Evolutionary conservation across 1,140 invertebrate species (phyloP), one percentile per base, ranked within the genome.

Genomic region (Diorhabda sublineata): DNA sequence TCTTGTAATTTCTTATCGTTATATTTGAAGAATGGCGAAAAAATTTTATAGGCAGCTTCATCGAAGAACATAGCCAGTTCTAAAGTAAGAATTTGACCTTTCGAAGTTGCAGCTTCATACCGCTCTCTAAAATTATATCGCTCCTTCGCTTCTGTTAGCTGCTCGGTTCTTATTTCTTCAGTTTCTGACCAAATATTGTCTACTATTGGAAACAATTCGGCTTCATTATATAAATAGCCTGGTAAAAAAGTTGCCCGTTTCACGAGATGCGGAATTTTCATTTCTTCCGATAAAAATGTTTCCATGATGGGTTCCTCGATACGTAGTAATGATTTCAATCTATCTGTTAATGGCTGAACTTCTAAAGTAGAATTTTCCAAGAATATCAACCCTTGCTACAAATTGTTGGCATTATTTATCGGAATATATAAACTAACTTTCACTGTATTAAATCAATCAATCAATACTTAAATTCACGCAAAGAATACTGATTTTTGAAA

Each of bases 61-160:
- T 92, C 91, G 66, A 92, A 86, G 78, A 92, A 92, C n/a, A 92
- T 75, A 0, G 88, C 90, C 42, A 90, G 74, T 76, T 92, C 90
- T 43, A 90, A 81, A 73, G 7, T 83, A 78, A 56, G 78, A 80
- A 65, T 80, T 79, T 42, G 70, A 70, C 3, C 66, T 66, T 3
- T 68, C 11, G 42, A 67, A 59, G 42, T 45, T 59, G 67, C 67
- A 58, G 61, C 61, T 45, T 56, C 60, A 5, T 7, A 42, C 4
- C 41, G 45, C 2, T 52, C 58, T n/a, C 45, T 26, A 9, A 64
- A 64, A 41, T 64, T 64, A 45, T 57, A 56, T 56, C 42, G 9
- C 4, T 11, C 41, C 8, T 63, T 44, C 4, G 43, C 5, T 41
- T 45, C 63, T 3, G 7, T 6, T 3, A 47, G 52, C 9, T 41